Base-by-base conservation (phyloP, 2,888 invertebrate genomes). In the Calameuta idolon region DNA sequence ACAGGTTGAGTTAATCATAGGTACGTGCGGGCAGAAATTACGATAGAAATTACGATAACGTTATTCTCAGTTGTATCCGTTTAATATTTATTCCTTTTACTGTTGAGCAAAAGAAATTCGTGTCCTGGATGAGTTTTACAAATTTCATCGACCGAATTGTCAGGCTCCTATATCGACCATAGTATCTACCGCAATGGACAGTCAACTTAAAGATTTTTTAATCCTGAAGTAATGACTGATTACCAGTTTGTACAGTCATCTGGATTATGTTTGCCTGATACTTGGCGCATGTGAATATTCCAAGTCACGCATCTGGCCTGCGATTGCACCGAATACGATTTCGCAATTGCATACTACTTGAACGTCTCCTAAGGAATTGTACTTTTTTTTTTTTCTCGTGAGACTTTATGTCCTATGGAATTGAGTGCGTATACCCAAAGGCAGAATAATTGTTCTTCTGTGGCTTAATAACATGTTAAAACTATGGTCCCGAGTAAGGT, bases 251-350 rank as follows among this genome's bases (percentile, higher is more conserved):
- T 55, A 55, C 55, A 55, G 9, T 55, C 55, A 55, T 55, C 23
- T 23, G 23, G 23, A 75, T 77, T 40, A 83, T 85, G 85, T 79
- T 82, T 75, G 81, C 85, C 85, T 84, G 85, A 83, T 85, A 84
- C 85, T 84, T 79, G 84, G 84, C 85, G 85, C 85, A 85, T 82
- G 82, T 83, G 79, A 84, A 82, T 82, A 82, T 84, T 81, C 79
- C 78, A 80, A 82, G 80, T 81, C 80, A 84, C 85, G 84, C 85
- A 85, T 82, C 81, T 81, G 74, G 69, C 77, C 37, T 75, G 23
- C 23, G 55, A 55, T 23, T 55, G 55, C 55, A 23, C 9, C 23
- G 9, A 55, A 55, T 55, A 55, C 55, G 0, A 55, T 55, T 55
- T 55, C 55, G 55, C 55, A 55, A 55, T 55, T 23, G 15, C 55